A percentile compares a stretch with the other conserved stretches of the same genome.
Evolutionary conservation across 2,113 vertebrate genomes (phyloP).

Genomic region (Leptocoma aspasia): DNA sequence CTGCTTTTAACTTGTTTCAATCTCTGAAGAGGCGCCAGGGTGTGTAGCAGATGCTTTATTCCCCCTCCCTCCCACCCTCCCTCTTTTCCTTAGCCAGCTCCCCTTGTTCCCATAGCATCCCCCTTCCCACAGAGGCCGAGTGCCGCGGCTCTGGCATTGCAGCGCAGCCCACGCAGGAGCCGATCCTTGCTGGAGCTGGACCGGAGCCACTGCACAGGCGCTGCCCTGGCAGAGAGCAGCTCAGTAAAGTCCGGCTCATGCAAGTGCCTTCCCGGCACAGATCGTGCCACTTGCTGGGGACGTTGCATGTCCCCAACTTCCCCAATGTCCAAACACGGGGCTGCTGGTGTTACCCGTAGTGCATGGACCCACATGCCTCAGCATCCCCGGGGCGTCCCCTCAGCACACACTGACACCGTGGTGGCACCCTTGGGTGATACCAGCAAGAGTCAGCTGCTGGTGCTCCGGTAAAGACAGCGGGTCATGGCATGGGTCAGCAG

Average conservation of each 20-base stretch:
- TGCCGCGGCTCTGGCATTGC: background rate
- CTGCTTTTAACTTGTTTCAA: constrained; percentile 52
- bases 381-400: background rate
- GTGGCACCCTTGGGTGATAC: background rate
- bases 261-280: background rate
- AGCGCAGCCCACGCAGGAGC: background rate
- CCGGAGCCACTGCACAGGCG: accelerated
- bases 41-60: constrained; percentile 48
- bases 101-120: background rate
- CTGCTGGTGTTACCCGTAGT: accelerated
- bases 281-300: accelerated
- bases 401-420: accelerated
- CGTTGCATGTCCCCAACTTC: accelerated
- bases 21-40: constrained; percentile 45
- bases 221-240: background rate
- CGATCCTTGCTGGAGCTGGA: background rate
- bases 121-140: background rate
- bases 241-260: accelerated
- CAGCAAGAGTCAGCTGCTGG: background rate
- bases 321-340: accelerated
- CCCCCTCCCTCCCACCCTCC: background rate
- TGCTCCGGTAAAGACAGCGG: accelerated
- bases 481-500: background rate
- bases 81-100: constrained; percentile 37
- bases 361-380: accelerated